A percentile compares a stretch with the other conserved stretches of the same genome.
Evolutionary conservation across 2,113 vertebrate genomes (phyloP).

Genomic region (Falcunculus frontatus): DNA sequence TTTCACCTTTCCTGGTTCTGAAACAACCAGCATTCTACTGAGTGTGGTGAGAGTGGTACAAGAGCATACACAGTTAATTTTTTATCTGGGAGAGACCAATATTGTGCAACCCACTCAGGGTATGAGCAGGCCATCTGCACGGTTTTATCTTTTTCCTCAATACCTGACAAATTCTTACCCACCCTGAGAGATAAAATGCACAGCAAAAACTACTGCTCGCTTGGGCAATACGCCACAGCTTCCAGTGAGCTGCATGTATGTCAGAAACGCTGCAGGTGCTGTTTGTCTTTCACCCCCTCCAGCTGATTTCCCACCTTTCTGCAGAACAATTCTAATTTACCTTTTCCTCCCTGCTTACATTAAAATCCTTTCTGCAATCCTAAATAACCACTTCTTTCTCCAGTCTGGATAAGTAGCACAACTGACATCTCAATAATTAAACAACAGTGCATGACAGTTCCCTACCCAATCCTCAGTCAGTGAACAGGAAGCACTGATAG

Average conservation of each 20-base stretch:
- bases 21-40: neutral
- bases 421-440: neutral
- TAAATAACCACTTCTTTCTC: neutral
- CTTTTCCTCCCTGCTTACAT: neutral
- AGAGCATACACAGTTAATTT: neutral
- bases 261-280: neutral
- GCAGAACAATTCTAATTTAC: neutral
- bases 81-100: slow-evolving; percentile 46
- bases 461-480: neutral
- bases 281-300: neutral
- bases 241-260: neutral
- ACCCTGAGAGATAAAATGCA: neutral
- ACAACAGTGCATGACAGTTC: neutral
- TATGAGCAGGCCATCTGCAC: neutral
- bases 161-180: slow-evolving; percentile 6
- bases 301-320: neutral
- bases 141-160: slow-evolving; percentile 4
- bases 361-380: neutral
- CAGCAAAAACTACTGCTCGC: neutral
- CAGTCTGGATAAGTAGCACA: neutral
- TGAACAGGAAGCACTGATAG: neutral
- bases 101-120: neutral
- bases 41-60: neutral
- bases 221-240: neutral
- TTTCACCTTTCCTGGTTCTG: neutral